Conservation (phyloP, 2,113 vertebrate species). For the Pholis gunnellus region DNA sequence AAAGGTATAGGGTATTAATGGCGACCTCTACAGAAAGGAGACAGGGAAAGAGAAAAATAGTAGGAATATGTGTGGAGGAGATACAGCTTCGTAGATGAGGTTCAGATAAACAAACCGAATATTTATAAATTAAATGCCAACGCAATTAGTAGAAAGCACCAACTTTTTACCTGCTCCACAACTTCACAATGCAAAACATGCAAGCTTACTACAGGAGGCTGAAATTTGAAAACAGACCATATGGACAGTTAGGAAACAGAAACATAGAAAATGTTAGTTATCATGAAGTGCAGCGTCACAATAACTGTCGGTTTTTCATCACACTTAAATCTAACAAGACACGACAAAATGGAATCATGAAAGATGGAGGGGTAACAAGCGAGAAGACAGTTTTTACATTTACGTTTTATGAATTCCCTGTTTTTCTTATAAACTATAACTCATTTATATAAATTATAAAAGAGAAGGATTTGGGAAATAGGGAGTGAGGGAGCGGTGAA, state of each 20-base stretch:
- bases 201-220: neutral
- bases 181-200: neutral
- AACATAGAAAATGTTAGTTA: neutral
- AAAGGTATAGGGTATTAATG: conserved; percentile 64
- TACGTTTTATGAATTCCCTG: neutral
- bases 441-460: neutral
- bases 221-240: neutral
- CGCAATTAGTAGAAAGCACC: neutral
- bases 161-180: neutral
- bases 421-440: neutral
- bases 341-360: neutral
- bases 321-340: neutral
- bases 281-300: neutral
- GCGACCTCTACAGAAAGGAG: conserved; percentile 57
- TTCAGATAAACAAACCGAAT: neutral
- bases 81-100: neutral
- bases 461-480: neutral
- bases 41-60: conserved; percentile 19
- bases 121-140: neutral
- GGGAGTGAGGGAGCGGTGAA: neutral
- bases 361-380: neutral
- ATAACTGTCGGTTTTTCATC: neutral
- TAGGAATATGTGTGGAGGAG: neutral
- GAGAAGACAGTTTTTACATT: neutral
- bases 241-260: neutral